Conservation (phyloP, 2,888 invertebrate genomes). For the Syrphus vitripennis region DNA sequence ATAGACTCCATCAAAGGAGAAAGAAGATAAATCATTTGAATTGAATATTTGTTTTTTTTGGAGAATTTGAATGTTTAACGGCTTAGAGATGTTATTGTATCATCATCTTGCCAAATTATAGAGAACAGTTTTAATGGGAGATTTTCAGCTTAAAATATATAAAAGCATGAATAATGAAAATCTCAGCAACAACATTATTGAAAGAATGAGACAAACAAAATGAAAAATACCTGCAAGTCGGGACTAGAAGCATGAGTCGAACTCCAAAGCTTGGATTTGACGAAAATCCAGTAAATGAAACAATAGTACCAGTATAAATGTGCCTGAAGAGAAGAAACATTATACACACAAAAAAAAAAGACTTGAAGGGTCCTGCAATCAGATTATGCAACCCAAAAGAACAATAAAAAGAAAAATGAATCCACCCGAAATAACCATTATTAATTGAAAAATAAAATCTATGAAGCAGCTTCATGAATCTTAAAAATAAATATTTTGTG, state of each 20-base stretch:
- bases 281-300: slow-evolving; percentile 43
- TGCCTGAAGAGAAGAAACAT: slow-evolving; percentile 38
- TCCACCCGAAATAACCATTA: slow-evolving; percentile 34
- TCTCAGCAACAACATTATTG: slow-evolving; percentile 38
- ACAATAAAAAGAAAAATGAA: not conserved
- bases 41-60: slow-evolving; percentile 23
- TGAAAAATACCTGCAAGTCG: not conserved
- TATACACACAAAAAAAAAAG: slow-evolving; percentile 57
- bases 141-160: slow-evolving; percentile 61
- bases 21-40: slow-evolving; percentile 38
- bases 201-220: not conserved
- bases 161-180: slow-evolving; percentile 56
- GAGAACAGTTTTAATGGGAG: slow-evolving; percentile 16
- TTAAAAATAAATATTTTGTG: slow-evolving; percentile 1
- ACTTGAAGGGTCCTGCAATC: slow-evolving; percentile 13
- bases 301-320: slow-evolving; percentile 64
- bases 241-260: slow-evolving; percentile 16
- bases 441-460: not conserved
- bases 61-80: slow-evolving; percentile 21
- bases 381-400: slow-evolving; percentile 2
- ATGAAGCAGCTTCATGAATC: slow-evolving; percentile 30
- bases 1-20: not conserved
- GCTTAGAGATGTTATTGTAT: slow-evolving; percentile 21
- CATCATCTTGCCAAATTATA: slow-evolving; percentile 46
- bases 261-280: not conserved